Percentiles rank a stretch among this genome's conserved stretches.
These are phyloP conservation scores for Ferdinandea cuprea DNA, from an alignment of 2,888 invertebrate genomes.

Conservation along the genomic window DNA sequence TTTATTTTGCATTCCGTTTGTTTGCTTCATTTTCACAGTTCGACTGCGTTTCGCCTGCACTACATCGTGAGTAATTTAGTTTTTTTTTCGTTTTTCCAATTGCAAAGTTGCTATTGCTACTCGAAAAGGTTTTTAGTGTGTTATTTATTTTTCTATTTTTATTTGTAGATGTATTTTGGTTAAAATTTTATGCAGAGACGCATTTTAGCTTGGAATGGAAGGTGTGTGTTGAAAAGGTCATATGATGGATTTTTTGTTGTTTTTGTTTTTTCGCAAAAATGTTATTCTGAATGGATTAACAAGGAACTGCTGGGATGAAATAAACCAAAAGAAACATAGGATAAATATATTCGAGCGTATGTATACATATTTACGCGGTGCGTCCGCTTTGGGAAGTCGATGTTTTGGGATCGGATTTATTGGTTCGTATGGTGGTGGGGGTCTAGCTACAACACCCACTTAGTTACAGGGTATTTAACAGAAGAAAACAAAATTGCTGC, in stretches of 20 bases:
- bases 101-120: not conserved
- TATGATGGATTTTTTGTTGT: not conserved
- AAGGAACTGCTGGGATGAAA: too few relatives aligned
- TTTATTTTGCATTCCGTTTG: slow-evolving; percentile 4
- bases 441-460: too few relatives aligned
- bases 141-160: not conserved
- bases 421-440: too few relatives aligned
- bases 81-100: slow-evolving; percentile 14
- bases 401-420: too few relatives aligned
- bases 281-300: too few relatives aligned
- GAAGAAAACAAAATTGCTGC: too few relatives aligned
- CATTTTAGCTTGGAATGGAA: not conserved
- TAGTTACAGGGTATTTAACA: too few relatives aligned
- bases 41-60: not conserved
- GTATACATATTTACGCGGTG: too few relatives aligned
- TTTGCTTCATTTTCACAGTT: slow-evolving; percentile 21
- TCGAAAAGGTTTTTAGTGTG: slow-evolving; percentile 7
- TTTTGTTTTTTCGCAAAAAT: too few relatives aligned
- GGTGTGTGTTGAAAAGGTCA: not conserved
- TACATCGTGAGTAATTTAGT: not conserved
- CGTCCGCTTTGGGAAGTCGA: too few relatives aligned
- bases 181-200: not conserved
- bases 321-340: too few relatives aligned
- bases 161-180: not conserved
- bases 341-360: too few relatives aligned